Percentiles rank a stretch among this genome's conserved stretches.
phyloP scores from a whole-genome alignment of 2,888 invertebrate genomes.

The Dolichopus griseipennis region DNA sequence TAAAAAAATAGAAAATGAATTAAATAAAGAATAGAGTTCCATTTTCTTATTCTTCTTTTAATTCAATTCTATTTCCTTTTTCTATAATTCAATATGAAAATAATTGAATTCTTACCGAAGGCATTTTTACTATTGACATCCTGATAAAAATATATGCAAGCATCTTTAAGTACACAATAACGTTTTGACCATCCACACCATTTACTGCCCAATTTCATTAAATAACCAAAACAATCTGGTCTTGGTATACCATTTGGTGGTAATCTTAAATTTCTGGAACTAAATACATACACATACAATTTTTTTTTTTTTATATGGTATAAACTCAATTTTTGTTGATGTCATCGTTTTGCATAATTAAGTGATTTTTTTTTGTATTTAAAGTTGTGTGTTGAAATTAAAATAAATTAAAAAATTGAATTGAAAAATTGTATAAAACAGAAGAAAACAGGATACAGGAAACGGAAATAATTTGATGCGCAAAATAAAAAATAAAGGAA shows the following conservation, averaged over 20 bases:
- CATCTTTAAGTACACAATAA: constrained; percentile 91
- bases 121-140: constrained; percentile 80
- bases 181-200: constrained; percentile 86
- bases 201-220: constrained; percentile 75
- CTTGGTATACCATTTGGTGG: constrained; percentile 70
- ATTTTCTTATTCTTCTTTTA: no score
- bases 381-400: no score
- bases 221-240: constrained; percentile 89
- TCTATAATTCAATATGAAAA: no score
- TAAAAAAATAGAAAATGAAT: no score
- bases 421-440: no score
- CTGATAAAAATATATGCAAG: constrained; percentile 87
- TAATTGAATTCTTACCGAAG: constrained; percentile 55
- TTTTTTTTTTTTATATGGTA: background rate
- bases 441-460: no score
- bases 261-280: constrained; percentile 69
- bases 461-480: no score
- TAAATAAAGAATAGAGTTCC: no score
- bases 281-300: constrained; percentile 30
- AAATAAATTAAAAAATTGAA: no score
- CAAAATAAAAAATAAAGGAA: no score
- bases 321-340: background rate
- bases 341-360: background rate
- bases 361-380: no score
- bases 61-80: no score